Evolutionary conservation across 2,113 vertebrate genomes (phyloP).

Genomic region (mouse (Mus musculus)): GRCm39 chr11:87827001-87827500

Average conservation of each 20-base stretch:
- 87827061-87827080: no score
- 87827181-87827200: background rate
- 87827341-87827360: background rate
- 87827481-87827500: background rate
- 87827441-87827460: background rate
- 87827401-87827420: background rate
- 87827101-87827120: no score
- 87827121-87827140: no score
- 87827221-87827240: background rate
- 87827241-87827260: background rate
- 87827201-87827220: background rate
- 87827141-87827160: no score
- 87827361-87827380: background rate
- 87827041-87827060: no score
- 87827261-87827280: background rate
- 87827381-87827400: background rate
- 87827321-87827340: background rate
- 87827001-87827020: no score
- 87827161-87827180: background rate
- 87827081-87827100: no score
- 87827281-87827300: background rate
- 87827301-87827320: background rate
- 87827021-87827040: no score
- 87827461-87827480: background rate
- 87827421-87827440: background rate